A percentile compares a stretch with the other conserved stretches of the same genome.
Conservation (phyloP, 2,797 vertebrate species). For the Paratrypauchen microcephalus region DNA sequence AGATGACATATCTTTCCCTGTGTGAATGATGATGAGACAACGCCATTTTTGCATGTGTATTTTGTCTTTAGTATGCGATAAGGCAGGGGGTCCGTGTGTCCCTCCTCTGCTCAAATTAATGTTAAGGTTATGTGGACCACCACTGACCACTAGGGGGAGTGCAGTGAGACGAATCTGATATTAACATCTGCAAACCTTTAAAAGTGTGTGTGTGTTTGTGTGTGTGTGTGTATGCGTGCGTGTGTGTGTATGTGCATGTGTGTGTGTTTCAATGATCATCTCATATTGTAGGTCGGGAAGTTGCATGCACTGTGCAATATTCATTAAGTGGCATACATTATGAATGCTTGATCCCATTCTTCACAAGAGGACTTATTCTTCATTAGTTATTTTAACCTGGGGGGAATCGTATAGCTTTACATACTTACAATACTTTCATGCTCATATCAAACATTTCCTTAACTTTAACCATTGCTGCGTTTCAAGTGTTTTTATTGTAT, state of each 20-base stretch:
- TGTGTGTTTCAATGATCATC: constrained; percentile 28
- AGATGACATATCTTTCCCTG: constrained; percentile 50
- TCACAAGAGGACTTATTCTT: constrained; percentile 23
- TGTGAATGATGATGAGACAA: constrained; percentile 63
- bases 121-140: constrained; percentile 40
- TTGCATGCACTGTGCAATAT: constrained; percentile 80
- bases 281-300: constrained; percentile 74
- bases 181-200: constrained; percentile 33
- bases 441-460: constrained; percentile 22
- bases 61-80: constrained; percentile 63
- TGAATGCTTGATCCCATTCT: constrained; percentile 52
- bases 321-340: constrained; percentile 62
- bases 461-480: constrained; percentile 23
- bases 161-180: constrained; percentile 33
- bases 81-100: constrained; percentile 47
- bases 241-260: constrained; percentile 21
- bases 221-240: constrained; percentile 9
- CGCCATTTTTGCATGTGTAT: constrained; percentile 75
- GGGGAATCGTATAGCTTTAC: constrained; percentile 4
- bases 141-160: constrained; percentile 70
- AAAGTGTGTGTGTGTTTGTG: background rate
- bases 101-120: constrained; percentile 39
- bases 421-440: constrained; percentile 8
- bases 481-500: constrained; percentile 34
- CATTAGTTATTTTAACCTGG: constrained; percentile 40